Evolutionary conservation across 2,888 invertebrate genomes (phyloP).

Genomic region (Unio delphinus): DNA sequence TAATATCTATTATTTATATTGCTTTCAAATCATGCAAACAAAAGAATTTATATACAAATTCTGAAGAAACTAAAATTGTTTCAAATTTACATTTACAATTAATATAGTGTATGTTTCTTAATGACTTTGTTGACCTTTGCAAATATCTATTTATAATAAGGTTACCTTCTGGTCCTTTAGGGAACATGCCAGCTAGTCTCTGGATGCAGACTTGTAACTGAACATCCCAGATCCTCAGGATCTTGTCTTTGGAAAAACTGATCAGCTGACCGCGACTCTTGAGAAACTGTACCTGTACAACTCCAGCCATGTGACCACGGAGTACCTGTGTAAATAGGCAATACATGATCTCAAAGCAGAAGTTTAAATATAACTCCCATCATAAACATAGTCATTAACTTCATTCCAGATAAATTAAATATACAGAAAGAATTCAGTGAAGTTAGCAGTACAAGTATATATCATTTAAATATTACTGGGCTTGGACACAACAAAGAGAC

Average conservation of each 20-base stretch:
- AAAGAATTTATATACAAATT: too few species aligned
- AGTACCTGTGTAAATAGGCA: constrained; percentile 56
- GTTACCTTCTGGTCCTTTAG: constrained; percentile 70
- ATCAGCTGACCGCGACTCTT: constrained; percentile 67
- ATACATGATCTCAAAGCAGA: not conserved
- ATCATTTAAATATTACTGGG: constrained; percentile 46
- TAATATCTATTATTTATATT: too few species aligned
- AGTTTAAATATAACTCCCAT: too few species aligned
- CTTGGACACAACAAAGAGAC: constrained; percentile 70
- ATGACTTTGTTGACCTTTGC: too few species aligned
- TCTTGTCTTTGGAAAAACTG: constrained; percentile 72
- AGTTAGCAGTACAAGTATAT: not conserved
- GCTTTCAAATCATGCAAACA: too few species aligned
- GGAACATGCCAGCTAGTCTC: constrained; percentile 70
- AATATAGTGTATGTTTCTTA: too few species aligned
- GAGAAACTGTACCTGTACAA: constrained; percentile 70
- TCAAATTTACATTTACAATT: too few species aligned
- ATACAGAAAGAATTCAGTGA: not conserved
- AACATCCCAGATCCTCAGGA: constrained; percentile 71
- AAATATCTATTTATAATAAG: not conserved
- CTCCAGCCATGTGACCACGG: constrained; percentile 71
- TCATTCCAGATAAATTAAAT: not conserved
- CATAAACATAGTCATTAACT: too few species aligned
- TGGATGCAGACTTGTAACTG: constrained; percentile 72
- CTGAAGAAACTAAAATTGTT: too few species aligned